Conservation (phyloP, 2,797 vertebrate species). For the Lutjanus argentimaculatus region DNA sequence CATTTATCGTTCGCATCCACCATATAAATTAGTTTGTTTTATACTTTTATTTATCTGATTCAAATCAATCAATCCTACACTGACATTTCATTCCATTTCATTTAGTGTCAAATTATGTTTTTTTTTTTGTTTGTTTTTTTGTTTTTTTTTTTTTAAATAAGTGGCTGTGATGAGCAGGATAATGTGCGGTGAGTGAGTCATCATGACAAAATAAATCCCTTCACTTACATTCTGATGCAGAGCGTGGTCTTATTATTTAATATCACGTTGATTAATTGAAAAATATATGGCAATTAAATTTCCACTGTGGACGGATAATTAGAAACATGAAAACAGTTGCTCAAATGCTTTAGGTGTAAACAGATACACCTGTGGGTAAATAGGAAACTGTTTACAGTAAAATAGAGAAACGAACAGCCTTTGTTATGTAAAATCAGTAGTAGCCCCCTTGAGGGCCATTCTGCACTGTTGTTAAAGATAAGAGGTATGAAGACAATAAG, state of each 20-base stretch:
- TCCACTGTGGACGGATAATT: background rate
- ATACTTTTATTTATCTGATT: too few species aligned
- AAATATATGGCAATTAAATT: background rate
- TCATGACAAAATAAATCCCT: too few species aligned
- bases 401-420: background rate
- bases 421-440: constrained; percentile 26
- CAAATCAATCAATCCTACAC: too few species aligned
- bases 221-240: background rate
- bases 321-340: background rate
- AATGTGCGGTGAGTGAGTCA: too few species aligned
- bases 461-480: constrained; percentile 28
- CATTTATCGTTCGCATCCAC: too few species aligned
- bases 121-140: too few species aligned
- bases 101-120: too few species aligned
- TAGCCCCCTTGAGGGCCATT: background rate
- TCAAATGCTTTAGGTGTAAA: constrained; percentile 14
- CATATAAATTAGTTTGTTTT: too few species aligned
- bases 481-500: constrained; percentile 19
- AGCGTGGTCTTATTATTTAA: background rate
- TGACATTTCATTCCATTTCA: too few species aligned
- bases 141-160: too few species aligned
- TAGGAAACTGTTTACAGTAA: constrained; percentile 9
- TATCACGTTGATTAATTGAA: background rate
- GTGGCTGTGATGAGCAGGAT: too few species aligned
- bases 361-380: constrained; percentile 14